phyloP scores from a whole-genome alignment of 2,888 invertebrate species.

The Limnephilus marmoratus region DNA sequence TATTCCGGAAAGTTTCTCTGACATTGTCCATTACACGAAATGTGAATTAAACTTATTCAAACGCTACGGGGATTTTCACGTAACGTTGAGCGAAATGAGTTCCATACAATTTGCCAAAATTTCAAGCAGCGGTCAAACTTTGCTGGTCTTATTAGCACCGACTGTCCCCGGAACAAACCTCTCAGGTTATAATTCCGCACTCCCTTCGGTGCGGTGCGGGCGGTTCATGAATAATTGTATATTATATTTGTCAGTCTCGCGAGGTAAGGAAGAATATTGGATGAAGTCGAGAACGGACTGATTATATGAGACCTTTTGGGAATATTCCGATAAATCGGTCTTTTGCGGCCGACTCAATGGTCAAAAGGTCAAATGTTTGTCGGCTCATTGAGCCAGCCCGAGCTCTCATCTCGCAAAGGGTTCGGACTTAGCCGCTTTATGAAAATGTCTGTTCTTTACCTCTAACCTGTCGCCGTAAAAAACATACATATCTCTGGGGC shows the following conservation, averaged over 20 bases:
- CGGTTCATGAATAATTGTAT: constrained; percentile 15
- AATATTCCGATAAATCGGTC: constrained; percentile 64
- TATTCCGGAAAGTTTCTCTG: constrained; percentile 12
- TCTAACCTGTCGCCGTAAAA: constrained; percentile 57
- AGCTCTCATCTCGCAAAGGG: constrained; percentile 43
- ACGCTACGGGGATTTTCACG: constrained; percentile 50
- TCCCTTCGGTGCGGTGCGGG: neutral
- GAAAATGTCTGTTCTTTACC: constrained; percentile 58
- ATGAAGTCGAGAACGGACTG: constrained; percentile 54
- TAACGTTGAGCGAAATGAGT: constrained; percentile 42
- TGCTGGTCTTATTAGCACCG: constrained; percentile 51
- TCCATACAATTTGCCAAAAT: constrained; percentile 42
- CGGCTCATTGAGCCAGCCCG: constrained; percentile 58
- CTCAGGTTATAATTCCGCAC: constrained; percentile 44
- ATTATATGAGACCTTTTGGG: constrained; percentile 62
- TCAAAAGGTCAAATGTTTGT: constrained; percentile 60
- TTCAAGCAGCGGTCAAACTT: constrained; percentile 53
- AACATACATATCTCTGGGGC: constrained; percentile 41
- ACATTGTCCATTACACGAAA: constrained; percentile 47
- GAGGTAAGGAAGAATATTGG: constrained; percentile 3
- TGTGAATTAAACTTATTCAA: constrained; percentile 58
- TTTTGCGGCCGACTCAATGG: constrained; percentile 61
- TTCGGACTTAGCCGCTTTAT: constrained; percentile 52
- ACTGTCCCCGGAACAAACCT: constrained; percentile 21
- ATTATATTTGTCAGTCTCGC: constrained; percentile 19